Evolutionary conservation across 1,140 invertebrate species (phyloP).

Genomic region (Drosophila murphyi): DNA sequence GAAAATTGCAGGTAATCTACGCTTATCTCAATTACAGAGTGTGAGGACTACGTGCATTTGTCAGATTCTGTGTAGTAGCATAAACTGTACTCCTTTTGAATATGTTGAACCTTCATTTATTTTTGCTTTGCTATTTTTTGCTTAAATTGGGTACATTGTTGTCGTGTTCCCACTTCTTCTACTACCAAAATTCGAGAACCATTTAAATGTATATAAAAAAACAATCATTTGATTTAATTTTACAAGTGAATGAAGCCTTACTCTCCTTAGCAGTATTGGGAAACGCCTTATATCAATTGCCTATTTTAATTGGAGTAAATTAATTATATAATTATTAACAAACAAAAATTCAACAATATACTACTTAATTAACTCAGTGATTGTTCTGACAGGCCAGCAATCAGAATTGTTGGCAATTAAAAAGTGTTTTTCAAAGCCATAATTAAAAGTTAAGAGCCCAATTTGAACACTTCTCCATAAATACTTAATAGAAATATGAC

Average conservation of each 20-base stretch:
- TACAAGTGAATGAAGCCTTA: too few relatives aligned
- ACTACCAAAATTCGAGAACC: too few relatives aligned
- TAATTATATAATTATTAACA: background rate
- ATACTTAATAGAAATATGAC: constrained; percentile 72
- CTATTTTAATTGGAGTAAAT: background rate
- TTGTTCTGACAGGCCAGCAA: background rate
- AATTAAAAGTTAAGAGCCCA: constrained; percentile 43
- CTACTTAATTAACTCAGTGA: background rate
- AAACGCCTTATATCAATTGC: too few relatives aligned
- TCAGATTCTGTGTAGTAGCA: background rate
- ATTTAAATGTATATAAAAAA: too few relatives aligned
- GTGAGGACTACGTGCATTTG: background rate
- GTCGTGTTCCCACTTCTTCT: too few relatives aligned
- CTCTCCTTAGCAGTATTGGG: too few relatives aligned
- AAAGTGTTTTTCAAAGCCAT: constrained; percentile 8
- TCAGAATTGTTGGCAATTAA: constrained; percentile 8
- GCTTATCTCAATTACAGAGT: constrained; percentile 25
- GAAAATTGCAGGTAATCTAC: constrained; percentile 61
- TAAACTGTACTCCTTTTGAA: background rate
- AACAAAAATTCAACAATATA: background rate
- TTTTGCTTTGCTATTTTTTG: background rate
- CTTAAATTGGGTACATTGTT: background rate
- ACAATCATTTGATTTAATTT: too few relatives aligned
- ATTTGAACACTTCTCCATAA: constrained; percentile 22
- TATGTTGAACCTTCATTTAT: background rate